Percentiles rank a stretch among this genome's conserved stretches.
phyloP scores from a whole-genome alignment of 53 echinoderm and acorn worm genomes.

The Echinarachnius parma region DNA sequence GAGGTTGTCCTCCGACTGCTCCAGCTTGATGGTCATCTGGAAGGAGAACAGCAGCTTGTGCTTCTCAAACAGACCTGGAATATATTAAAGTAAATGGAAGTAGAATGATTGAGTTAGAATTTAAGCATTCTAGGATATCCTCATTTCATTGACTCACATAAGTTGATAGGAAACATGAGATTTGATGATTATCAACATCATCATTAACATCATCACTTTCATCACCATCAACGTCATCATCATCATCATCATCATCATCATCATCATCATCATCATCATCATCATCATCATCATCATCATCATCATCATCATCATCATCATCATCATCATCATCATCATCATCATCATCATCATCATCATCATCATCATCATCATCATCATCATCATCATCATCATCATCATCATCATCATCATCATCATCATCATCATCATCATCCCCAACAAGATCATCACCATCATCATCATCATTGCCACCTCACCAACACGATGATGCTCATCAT shows the following conservation, averaged over 20 bases:
- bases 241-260: slow-evolving; percentile 6
- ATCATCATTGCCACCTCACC: not conserved
- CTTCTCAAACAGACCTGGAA: slow-evolving; percentile 97
- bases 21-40: slow-evolving; percentile 99
- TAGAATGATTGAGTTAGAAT: too few species aligned
- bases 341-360: not conserved
- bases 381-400: not conserved
- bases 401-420: not conserved
- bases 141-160: too few species aligned
- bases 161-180: too few species aligned
- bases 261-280: not conserved
- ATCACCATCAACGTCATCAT: not conserved
- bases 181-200: not conserved
- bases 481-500: too few species aligned
- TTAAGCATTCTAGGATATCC: too few species aligned
- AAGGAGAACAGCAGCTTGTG: slow-evolving; percentile 99
- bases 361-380: not conserved
- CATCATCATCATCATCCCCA: not conserved
- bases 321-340: not conserved
- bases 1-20: slow-evolving; percentile 89
- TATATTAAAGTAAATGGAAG: too few species aligned
- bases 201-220: not conserved
- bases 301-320: too few species aligned
- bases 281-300: not conserved
- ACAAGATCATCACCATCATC: not conserved